These are phyloP conservation scores for Cyclophora punctaria DNA, from an alignment of 2,888 invertebrate genomes.

Conservation along the genomic window DNA sequence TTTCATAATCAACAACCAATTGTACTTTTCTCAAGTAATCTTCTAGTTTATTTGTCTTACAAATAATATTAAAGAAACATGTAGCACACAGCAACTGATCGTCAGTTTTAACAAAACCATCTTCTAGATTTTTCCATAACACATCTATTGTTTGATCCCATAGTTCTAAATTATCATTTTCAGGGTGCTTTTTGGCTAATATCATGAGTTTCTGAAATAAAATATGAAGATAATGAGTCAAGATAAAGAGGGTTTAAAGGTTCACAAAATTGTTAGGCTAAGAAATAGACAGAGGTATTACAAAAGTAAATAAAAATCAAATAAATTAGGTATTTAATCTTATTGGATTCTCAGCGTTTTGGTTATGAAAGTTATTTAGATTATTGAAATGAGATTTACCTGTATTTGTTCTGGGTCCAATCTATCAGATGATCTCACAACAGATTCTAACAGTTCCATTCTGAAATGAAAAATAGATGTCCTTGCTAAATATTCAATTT, in stretches of 20 bases:
- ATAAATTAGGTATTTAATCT: too few species aligned
- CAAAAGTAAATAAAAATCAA: too few species aligned
- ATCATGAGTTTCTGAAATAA: constrained; percentile 44
- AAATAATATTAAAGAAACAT: constrained; percentile 50
- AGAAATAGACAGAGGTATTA: too few species aligned
- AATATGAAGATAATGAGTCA: constrained; percentile 2
- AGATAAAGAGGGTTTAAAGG: neutral
- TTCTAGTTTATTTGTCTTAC: constrained; percentile 31
- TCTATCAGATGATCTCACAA: too few species aligned
- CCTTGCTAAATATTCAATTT: constrained; percentile 2
- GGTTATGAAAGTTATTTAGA: neutral
- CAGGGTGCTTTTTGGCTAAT: constrained; percentile 26
- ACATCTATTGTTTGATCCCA: constrained; percentile 34
- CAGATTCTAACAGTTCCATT: constrained; percentile 26
- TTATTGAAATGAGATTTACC: constrained; percentile 25
- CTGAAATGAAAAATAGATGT: constrained; percentile 22
- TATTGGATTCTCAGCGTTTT: too few species aligned
- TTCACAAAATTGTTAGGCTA: too few species aligned
- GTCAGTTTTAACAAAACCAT: constrained; percentile 44
- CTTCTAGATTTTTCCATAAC: constrained; percentile 46
- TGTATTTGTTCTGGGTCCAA: constrained; percentile 29
- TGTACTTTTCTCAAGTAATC: constrained; percentile 34
- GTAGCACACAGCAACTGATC: constrained; percentile 59
- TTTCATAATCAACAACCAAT: constrained; percentile 28
- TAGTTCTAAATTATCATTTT: constrained; percentile 14